Evolutionary conservation across 1,140 invertebrate species (phyloP).

Genomic region (Venturia canescens): DNA sequence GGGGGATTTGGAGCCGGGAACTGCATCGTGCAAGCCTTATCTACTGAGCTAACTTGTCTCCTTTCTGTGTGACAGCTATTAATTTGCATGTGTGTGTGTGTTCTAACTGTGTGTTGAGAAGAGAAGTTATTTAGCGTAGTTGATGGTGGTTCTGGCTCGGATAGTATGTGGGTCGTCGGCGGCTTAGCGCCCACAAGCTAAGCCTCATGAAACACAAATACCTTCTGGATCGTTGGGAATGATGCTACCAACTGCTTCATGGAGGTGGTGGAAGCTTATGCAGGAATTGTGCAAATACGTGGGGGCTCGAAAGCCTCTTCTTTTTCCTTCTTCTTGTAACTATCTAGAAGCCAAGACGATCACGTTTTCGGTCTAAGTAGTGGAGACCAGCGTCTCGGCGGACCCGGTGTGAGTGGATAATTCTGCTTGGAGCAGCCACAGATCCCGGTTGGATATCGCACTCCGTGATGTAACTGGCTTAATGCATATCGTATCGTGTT

Average conservation of each 20-base stretch:
- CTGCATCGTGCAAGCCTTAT: too few species aligned
- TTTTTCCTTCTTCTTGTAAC: background rate
- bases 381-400: slow-evolving; percentile 19
- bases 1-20: too few species aligned
- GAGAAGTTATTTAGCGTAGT: slow-evolving; percentile 55
- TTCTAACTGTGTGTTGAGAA: slow-evolving; percentile 5
- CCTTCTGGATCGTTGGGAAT: slow-evolving; percentile 55
- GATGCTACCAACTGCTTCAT: slow-evolving; percentile 69
- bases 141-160: slow-evolving; percentile 55
- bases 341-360: background rate
- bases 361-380: background rate
- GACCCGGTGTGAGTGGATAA: background rate
- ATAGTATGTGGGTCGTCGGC: slow-evolving; percentile 66
- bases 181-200: slow-evolving; percentile 64
- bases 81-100: slow-evolving; percentile 6
- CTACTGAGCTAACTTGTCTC: too few species aligned
- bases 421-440: background rate
- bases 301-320: too few species aligned
- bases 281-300: slow-evolving; percentile 66
- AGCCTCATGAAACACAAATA: slow-evolving; percentile 70
- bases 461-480: background rate
- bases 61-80: background rate
- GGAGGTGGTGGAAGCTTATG: slow-evolving; percentile 72
- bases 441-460: background rate
- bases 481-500: background rate